Evolutionary conservation across 1,140 invertebrate species (phyloP).

Genomic region (Homarus americanus): DNA sequence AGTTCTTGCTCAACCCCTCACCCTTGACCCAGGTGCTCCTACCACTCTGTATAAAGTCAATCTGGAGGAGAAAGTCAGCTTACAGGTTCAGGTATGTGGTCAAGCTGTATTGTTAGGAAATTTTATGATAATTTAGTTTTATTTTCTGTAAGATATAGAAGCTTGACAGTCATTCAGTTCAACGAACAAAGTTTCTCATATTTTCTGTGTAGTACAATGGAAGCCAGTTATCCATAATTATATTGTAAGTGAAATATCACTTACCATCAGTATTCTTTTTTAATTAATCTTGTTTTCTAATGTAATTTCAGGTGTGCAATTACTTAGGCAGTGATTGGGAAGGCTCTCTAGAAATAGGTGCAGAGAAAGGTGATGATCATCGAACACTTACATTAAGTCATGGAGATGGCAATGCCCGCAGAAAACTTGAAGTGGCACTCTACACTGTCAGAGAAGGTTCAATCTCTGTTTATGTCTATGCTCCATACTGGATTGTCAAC

Average conservation of each 20-base stretch:
- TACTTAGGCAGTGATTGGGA: conserved; percentile 86
- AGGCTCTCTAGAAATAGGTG: conserved; percentile 84
- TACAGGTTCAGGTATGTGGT: conserved; percentile 82
- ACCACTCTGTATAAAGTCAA: conserved; percentile 84
- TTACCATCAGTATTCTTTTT: background rate
- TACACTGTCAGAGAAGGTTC: conserved; percentile 82
- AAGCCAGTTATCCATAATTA: too few relatives aligned
- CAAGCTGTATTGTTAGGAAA: conserved; percentile 4
- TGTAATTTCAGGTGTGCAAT: conserved; percentile 79
- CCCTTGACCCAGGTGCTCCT: conserved; percentile 86
- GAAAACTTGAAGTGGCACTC: conserved; percentile 83
- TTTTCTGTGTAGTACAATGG: too few relatives aligned
- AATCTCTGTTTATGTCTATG: conserved; percentile 85
- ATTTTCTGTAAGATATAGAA: too few relatives aligned
- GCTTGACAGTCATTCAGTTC: too few relatives aligned
- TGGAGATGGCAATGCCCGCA: conserved; percentile 79
- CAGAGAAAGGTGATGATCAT: conserved; percentile 84
- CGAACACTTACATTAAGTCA: conserved; percentile 83
- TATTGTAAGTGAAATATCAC: too few relatives aligned
- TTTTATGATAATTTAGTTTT: too few relatives aligned
- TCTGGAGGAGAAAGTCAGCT: conserved; percentile 81
- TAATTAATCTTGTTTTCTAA: background rate
- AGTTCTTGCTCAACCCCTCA: conserved; percentile 80
- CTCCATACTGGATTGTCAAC: conserved; percentile 95
- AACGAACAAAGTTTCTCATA: too few relatives aligned